Conservation (phyloP, 2,113 vertebrate genomes). For the Boulengeromyrus knoepffleri region DNA sequence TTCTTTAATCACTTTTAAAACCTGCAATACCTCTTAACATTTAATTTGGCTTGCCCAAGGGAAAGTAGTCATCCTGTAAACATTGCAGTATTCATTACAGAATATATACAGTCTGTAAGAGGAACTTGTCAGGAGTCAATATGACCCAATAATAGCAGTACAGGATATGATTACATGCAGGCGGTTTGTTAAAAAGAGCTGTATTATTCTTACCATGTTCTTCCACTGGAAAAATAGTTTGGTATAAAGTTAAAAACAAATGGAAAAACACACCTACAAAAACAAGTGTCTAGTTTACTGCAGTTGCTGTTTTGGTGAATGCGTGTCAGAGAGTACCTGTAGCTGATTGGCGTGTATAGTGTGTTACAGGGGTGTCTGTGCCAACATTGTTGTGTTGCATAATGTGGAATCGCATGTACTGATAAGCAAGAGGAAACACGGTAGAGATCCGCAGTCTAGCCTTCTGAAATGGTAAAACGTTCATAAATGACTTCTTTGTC, state of each 20-base stretch:
- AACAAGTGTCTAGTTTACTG: conserved; percentile 3
- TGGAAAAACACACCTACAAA: conserved; percentile 34
- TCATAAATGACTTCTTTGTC: background rate
- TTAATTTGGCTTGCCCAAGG: conserved; percentile 22
- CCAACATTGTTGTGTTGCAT: background rate
- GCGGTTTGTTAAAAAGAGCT: conserved; percentile 20
- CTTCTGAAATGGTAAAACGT: background rate
- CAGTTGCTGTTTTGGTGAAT: background rate
- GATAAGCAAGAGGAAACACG: background rate
- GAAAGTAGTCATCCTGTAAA: conserved; percentile 6
- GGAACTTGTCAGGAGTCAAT: conserved; percentile 57
- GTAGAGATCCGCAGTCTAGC: background rate
- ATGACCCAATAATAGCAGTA: conserved; percentile 57
- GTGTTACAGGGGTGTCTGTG: background rate
- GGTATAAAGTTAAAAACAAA: conserved; percentile 50
- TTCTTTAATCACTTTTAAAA: background rate
- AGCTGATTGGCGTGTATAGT: background rate
- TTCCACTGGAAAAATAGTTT: conserved; percentile 39
- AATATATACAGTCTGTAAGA: conserved; percentile 36
- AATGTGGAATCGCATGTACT: background rate
- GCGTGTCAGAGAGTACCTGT: background rate
- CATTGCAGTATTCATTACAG: conserved; percentile 31
- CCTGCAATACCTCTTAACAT: background rate
- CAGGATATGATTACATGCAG: conserved; percentile 17
- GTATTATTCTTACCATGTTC: conserved; percentile 17